Evolutionary conservation across 1,140 invertebrate species (phyloP).

Genomic region (Globodera rostochiensis): DNA sequence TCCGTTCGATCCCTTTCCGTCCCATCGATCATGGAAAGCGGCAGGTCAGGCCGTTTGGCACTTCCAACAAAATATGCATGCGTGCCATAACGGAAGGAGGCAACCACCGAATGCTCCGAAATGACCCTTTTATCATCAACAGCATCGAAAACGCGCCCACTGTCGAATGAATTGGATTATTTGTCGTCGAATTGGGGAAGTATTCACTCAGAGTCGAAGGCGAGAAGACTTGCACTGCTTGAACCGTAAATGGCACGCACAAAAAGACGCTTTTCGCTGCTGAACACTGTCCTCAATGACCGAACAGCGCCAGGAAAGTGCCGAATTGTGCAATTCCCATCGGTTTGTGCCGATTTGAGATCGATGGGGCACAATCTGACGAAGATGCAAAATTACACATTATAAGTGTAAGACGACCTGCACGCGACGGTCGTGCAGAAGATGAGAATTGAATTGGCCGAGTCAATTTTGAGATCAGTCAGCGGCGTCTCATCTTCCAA

Average conservation of each 20-base stretch:
- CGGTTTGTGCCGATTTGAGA: background rate
- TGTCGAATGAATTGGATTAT: background rate
- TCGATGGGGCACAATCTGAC: conserved; percentile 18
- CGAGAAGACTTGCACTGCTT: background rate
- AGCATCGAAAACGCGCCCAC: background rate
- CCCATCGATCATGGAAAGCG: background rate
- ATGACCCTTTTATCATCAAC: conserved; percentile 11
- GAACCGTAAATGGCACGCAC: conserved; percentile 16
- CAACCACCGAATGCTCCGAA: conserved; percentile 11
- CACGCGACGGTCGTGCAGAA: background rate
- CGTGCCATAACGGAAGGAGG: background rate
- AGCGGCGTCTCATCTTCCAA: background rate
- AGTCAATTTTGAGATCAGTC: conserved; percentile 14
- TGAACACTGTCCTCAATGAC: conserved; percentile 18
- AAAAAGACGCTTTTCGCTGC: conserved; percentile 8
- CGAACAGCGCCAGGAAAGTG: background rate
- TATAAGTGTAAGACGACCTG: background rate
- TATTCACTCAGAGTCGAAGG: background rate
- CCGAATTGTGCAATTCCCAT: background rate
- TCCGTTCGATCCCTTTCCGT: conserved; percentile 9
- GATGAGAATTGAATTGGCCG: background rate
- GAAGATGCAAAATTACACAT: background rate
- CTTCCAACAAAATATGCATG: conserved; percentile 21
- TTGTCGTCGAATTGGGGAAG: no score
- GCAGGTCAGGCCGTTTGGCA: conserved; percentile 15